These are phyloP conservation scores for Pelodytes ibericus DNA, from an alignment of 2,797 vertebrate species.

Conservation along the genomic window DNA sequence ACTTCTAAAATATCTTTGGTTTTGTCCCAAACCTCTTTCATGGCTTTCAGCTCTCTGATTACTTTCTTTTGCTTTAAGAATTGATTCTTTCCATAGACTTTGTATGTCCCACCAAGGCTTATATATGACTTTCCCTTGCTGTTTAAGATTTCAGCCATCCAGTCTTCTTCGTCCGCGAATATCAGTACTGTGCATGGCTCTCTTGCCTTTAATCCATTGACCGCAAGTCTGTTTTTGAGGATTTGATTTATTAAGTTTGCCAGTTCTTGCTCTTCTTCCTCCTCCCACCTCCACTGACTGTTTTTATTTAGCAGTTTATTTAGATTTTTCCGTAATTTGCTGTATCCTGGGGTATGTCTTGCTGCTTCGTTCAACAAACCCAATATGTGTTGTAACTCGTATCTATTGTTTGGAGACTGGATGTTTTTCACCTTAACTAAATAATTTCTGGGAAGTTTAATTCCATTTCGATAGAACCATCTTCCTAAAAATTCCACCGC, in stretches of 20 bases:
- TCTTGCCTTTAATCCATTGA: not conserved
- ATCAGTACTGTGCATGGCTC: constrained; percentile 14
- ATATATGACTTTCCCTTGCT: constrained; percentile 5
- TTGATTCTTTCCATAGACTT: not conserved
- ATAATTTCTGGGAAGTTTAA: not conserved
- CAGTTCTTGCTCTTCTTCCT: not conserved
- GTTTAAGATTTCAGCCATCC: constrained; percentile 33
- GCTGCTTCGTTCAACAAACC: not conserved
- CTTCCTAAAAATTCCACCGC: constrained; percentile 19
- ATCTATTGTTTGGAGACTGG: not conserved
- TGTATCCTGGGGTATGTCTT: not conserved
- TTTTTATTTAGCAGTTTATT: not conserved
- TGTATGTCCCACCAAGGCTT: not conserved
- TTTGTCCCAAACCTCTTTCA: constrained; percentile 1
- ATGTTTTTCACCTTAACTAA: not conserved
- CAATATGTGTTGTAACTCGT: not conserved
- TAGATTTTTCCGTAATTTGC: not conserved
- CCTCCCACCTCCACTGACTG: not conserved
- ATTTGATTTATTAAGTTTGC: not conserved
- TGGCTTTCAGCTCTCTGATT: no score
- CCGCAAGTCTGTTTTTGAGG: not conserved
- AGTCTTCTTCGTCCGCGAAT: not conserved
- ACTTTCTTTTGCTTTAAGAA: not conserved
- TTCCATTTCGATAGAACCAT: constrained; percentile 1
- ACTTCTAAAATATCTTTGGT: not conserved